A percentile compares a stretch with the other conserved stretches of the same genome.
Evolutionary conservation across 2,888 invertebrate genomes (phyloP).

Genomic region (Chrysotoxum bicinctum): DNA sequence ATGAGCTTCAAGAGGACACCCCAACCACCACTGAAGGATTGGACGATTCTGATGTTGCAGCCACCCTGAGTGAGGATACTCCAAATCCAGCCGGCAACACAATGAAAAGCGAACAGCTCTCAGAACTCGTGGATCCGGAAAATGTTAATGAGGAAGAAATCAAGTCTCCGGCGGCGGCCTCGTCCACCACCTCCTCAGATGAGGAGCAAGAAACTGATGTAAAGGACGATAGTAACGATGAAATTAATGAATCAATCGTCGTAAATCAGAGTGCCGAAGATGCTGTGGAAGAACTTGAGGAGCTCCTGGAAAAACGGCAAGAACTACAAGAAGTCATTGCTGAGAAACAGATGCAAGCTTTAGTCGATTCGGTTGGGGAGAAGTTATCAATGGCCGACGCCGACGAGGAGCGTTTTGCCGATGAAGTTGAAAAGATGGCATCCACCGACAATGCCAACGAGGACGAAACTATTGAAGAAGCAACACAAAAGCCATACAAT

Average conservation of each 20-base stretch:
- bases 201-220: conserved; percentile 1
- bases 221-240: conserved; percentile 44
- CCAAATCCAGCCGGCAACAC: conserved; percentile 27
- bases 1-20: conserved; percentile 59
- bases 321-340: conserved; percentile 13
- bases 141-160: conserved; percentile 69
- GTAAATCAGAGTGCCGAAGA: conserved; percentile 43
- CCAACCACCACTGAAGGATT: conserved; percentile 42
- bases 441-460: conserved; percentile 1
- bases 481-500: conserved; percentile 35
- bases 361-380: conserved; percentile 45
- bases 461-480: neutral
- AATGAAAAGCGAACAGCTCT: conserved; percentile 62
- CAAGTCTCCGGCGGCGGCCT: conserved; percentile 50
- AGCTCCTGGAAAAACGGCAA: conserved; percentile 7
- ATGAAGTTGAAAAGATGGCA: conserved; percentile 43
- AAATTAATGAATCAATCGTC: conserved; percentile 55
- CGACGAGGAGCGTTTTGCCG: conserved; percentile 28
- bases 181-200: conserved; percentile 13
- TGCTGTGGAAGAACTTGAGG: conserved; percentile 3
- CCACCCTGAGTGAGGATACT: conserved; percentile 44
- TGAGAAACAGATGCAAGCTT: conserved; percentile 31
- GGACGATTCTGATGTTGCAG: conserved; percentile 31
- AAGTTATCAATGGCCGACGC: conserved; percentile 42
- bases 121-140: conserved; percentile 64